Conservation (phyloP, 1,140 invertebrate genomes). For the Halictus rubicundus region DNA sequence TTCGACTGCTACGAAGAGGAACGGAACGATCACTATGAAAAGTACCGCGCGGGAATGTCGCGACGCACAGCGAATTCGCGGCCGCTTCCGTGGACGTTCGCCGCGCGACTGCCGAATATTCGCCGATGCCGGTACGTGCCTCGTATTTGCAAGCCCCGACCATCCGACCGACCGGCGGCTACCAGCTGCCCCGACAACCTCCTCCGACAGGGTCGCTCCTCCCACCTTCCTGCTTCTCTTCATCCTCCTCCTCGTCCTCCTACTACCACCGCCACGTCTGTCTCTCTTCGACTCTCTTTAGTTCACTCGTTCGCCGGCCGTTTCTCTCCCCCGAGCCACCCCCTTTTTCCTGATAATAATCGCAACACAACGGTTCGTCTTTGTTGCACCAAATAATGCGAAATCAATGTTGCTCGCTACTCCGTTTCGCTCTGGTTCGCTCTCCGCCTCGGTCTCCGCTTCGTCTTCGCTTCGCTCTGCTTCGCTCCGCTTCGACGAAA, state of each 20-base stretch:
- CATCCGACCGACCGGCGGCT: neutral
- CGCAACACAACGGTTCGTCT: neutral
- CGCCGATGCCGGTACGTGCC: neutral
- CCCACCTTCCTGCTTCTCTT: neutral
- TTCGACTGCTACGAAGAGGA: too few species aligned
- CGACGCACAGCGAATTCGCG: neutral
- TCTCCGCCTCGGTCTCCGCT: too few species aligned
- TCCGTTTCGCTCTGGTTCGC: too few species aligned
- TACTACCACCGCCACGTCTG: too few species aligned
- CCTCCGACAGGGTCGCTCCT: neutral
- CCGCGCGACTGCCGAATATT: conserved; percentile 35
- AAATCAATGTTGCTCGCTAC: neutral
- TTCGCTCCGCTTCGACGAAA: too few species aligned
- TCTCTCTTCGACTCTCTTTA: too few species aligned
- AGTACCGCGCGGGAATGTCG: neutral
- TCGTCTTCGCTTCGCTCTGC: too few species aligned
- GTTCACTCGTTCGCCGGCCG: too few species aligned
- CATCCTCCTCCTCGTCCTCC: neutral
- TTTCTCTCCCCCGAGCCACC: too few species aligned
- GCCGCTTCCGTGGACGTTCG: conserved; percentile 8
- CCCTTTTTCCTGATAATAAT: neutral
- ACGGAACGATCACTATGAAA: too few species aligned
- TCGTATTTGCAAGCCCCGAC: conserved; percentile 30
- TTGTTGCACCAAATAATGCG: neutral
- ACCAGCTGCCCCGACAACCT: conserved; percentile 13